Evolutionary conservation across 2,888 invertebrate species (phyloP).

Genomic region (Dynastes grantii): DNA sequence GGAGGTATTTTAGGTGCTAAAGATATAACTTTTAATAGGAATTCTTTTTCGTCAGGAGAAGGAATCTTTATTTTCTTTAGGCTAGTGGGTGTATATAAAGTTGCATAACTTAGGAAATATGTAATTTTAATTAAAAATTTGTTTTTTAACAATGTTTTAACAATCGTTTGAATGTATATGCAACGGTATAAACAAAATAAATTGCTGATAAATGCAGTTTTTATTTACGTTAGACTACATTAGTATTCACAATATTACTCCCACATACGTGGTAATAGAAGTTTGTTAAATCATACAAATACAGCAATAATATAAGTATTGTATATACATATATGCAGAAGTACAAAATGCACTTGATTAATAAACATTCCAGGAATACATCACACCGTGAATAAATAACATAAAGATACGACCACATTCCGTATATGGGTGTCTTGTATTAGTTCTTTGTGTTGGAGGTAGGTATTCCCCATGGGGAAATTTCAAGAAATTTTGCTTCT

Average conservation of each 20-base stretch:
- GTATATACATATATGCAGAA: too few relatives aligned
- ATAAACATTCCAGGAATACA: slow-evolving; percentile 9
- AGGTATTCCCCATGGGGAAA: slow-evolving; percentile 3
- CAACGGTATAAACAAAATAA: too few relatives aligned
- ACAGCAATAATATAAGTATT: too few relatives aligned
- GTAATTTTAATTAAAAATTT: too few relatives aligned
- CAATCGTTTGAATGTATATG: too few relatives aligned
- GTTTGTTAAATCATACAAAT: too few relatives aligned
- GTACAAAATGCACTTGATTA: not conserved
- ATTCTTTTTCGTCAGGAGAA: not conserved
- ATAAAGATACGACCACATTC: not conserved
- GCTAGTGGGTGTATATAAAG: not conserved
- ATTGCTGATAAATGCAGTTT: too few relatives aligned
- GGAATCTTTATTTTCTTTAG: not conserved
- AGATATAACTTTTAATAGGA: too few relatives aligned
- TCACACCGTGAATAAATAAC: not conserved
- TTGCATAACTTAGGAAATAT: not conserved
- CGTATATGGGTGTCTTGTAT: not conserved
- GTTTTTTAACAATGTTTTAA: too few relatives aligned
- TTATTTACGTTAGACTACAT: too few relatives aligned
- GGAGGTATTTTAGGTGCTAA: not conserved
- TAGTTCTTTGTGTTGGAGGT: not conserved
- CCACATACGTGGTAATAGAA: too few relatives aligned
- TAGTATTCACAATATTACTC: too few relatives aligned
- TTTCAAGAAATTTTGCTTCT: not conserved